Evolutionary conservation across 1,140 invertebrate genomes (phyloP).

Genomic region (Laupala kohalensis): DNA sequence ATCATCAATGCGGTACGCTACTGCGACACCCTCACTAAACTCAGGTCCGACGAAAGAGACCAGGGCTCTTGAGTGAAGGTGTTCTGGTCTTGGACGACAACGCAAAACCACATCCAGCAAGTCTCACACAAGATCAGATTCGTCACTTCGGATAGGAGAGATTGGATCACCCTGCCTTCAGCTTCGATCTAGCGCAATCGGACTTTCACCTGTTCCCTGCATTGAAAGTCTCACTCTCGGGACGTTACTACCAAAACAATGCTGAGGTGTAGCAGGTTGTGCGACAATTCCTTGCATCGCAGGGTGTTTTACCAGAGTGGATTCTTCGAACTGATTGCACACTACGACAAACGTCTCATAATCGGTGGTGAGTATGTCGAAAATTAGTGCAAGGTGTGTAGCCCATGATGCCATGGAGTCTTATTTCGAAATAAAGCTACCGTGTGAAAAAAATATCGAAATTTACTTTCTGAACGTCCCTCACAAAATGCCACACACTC

Average conservation of each 20-base stretch:
- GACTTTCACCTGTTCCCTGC: slow-evolving; percentile 2
- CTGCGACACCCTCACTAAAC: slow-evolving; percentile 4
- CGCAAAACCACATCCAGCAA: neutral
- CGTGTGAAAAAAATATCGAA: neutral
- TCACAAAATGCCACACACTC: too few species aligned
- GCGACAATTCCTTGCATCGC: slow-evolving; percentile 12
- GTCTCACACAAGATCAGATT: neutral
- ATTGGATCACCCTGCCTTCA: neutral
- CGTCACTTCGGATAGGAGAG: slow-evolving; percentile 4
- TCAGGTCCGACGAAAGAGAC: neutral
- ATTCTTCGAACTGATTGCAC: slow-evolving; percentile 5
- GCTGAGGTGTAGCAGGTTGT: slow-evolving; percentile 9
- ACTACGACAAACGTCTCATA: neutral
- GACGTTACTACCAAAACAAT: slow-evolving; percentile 10
- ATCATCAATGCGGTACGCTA: slow-evolving; percentile 4
- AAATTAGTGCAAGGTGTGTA: slow-evolving; percentile 5
- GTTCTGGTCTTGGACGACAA: neutral
- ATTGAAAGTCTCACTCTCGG: slow-evolving; percentile 10
- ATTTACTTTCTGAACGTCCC: neutral
- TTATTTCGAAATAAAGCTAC: neutral
- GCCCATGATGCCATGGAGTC: neutral
- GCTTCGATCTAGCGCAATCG: neutral
- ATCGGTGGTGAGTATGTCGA: slow-evolving; percentile 2
- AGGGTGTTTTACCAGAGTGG: slow-evolving; percentile 9
- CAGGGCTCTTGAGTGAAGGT: slow-evolving; percentile 1